A percentile compares a stretch with the other conserved stretches of the same genome.
Conservation (phyloP, 2,888 invertebrate genomes). For the Uropetala carovei region DNA sequence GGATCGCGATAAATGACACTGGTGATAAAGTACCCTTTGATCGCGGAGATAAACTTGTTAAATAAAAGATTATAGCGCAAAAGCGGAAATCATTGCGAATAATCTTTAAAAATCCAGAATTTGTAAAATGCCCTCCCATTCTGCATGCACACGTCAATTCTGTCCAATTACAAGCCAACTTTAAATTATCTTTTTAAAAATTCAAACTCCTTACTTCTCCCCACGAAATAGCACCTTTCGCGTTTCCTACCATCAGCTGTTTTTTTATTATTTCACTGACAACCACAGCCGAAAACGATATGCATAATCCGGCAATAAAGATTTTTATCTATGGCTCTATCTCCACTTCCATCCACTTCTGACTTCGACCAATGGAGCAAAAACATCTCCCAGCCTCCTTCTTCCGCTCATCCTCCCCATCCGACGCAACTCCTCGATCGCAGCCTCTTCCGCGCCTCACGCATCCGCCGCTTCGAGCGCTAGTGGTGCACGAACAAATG, state of each 20-base stretch:
- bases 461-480: background rate
- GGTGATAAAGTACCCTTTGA: too few relatives aligned
- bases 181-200: constrained; percentile 20
- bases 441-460: background rate
- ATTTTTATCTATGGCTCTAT: constrained; percentile 46
- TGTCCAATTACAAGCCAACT: constrained; percentile 2
- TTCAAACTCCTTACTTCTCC: constrained; percentile 28
- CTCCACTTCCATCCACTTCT: constrained; percentile 22
- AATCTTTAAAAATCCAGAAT: background rate
- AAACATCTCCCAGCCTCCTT: background rate
- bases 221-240: background rate
- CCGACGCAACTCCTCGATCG: background rate
- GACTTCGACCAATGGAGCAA: background rate
- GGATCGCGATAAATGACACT: too few relatives aligned
- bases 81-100: too few relatives aligned
- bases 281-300: constrained; percentile 9
- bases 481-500: background rate
- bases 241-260: background rate
- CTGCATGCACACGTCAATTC: constrained; percentile 22
- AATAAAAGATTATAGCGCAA: too few relatives aligned
- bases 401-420: background rate
- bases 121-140: background rate
- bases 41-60: too few relatives aligned
- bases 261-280: constrained; percentile 36
- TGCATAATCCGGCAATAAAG: constrained; percentile 62